Percentiles rank a stretch among this genome's conserved stretches.
phyloP scores from a whole-genome alignment of 2,888 invertebrate genomes.

The Thyatira batis region DNA sequence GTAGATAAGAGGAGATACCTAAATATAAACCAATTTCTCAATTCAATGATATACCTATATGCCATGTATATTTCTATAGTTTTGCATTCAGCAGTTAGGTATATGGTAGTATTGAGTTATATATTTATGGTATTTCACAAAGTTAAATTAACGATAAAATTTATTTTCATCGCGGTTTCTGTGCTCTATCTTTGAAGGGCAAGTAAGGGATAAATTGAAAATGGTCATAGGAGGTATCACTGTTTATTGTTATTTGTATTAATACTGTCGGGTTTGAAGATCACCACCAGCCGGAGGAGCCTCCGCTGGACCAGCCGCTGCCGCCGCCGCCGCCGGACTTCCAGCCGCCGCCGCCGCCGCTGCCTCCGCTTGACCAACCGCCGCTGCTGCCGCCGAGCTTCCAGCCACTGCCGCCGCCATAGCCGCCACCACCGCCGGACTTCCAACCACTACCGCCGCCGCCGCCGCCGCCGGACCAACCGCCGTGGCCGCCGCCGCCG shows the following conservation, averaged over 20 bases:
- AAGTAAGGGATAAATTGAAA: conserved; percentile 16
- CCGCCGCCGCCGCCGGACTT: conserved; percentile 20
- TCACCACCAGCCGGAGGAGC: conserved; percentile 67
- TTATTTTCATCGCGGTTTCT: background rate
- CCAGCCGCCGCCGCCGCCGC: conserved; percentile 29
- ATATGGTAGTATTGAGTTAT: too few relatives aligned
- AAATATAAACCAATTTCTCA: too few relatives aligned
- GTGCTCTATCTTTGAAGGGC: too few relatives aligned
- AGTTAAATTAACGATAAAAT: background rate
- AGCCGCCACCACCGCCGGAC: conserved; percentile 34
- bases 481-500: conserved; percentile 8
- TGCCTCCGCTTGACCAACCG: conserved; percentile 28
- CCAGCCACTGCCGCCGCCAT: conserved; percentile 45
- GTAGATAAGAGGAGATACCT: too few relatives aligned
- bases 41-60: too few relatives aligned
- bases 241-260: conserved; percentile 58
- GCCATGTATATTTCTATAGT: too few relatives aligned
- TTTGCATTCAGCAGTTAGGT: too few relatives aligned
- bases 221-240: conserved; percentile 50
- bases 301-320: conserved; percentile 19
- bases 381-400: conserved; percentile 44
- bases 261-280: conserved; percentile 26
- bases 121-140: too few relatives aligned
- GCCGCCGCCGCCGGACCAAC: conserved; percentile 2
- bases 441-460: conserved; percentile 46